Evolutionary conservation across 2,888 invertebrate genomes (phyloP), one percentile per base, ranked within the genome.

Genomic region (Nebria brevicollis): DNA sequence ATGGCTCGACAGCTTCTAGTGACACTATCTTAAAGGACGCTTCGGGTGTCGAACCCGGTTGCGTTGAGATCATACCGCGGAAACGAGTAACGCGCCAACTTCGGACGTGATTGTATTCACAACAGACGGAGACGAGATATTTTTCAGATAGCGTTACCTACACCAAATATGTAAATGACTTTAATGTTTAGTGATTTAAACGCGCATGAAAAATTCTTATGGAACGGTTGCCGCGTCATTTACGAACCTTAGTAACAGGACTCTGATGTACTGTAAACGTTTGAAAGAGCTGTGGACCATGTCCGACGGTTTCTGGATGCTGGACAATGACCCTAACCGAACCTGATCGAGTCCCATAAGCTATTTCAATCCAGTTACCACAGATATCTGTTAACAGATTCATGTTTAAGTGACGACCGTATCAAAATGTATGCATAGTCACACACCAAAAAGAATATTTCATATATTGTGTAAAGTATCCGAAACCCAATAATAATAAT

Each of bases 291-390:
- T 99, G 98, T 2, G 99, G 99, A 0, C 98, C 98, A 87, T 99
- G 98, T 0, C 98, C 98, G 1, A 98, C 98, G 0, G 99, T 99
- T 90, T 99, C 99, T 1, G 99, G 99, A 89, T 99, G 99, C 86
- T 99, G 99, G 0, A 99, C 98, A 82, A 99, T 98, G 0, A 99
- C 98, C 43, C 98, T 92, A 20, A 99, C 98, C 0, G 96, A 96
- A 1, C 99, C 99, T 20, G 96, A 96, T 84, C 95, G 94, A 0
- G 99, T 99, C 2, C 99, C 99, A 89, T 99, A 99, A 0, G 99
- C 99, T 86, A 99, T 99, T 90, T 99, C 99, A 86, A 99, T 98
- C 98, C 99, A 99, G 90, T 99, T 99, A 72, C 98, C 98, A 89
- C 97, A 97, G 82, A 98, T 91, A 91, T 96, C 98, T 97, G 87